Conservation (phyloP, 2,888 invertebrate genomes). For the Tachina grossa region DNA sequence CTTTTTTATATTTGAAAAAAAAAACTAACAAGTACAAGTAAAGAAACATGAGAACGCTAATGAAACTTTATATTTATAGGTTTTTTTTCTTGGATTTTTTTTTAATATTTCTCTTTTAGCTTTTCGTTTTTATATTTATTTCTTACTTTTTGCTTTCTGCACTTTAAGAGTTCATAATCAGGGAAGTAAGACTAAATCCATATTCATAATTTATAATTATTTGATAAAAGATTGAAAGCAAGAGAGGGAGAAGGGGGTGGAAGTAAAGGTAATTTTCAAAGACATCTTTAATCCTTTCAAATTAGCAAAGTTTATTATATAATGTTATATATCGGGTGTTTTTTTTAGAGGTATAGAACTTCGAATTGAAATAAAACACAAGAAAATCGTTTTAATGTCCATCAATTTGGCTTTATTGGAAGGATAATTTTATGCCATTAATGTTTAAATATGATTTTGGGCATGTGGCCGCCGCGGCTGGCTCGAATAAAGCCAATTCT, state of each 20-base stretch:
- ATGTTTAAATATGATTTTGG: no score
- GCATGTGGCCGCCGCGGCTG: no score
- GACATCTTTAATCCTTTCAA: not conserved
- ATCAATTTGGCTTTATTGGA: no score
- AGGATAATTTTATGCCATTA: no score
- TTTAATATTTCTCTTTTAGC: not conserved
- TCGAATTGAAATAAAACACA: no score
- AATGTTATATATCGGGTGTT: no score
- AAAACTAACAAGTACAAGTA: not conserved
- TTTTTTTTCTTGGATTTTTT: not conserved
- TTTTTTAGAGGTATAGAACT: no score
- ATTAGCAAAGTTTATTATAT: not conserved
- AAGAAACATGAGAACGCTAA: constrained; percentile 18
- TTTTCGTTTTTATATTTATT: not conserved
- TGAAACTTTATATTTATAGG: constrained; percentile 24
- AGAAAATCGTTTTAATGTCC: no score
- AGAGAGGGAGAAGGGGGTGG: not conserved
- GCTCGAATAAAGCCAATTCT: no score
- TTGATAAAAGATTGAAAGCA: not conserved
- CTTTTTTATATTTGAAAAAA: not conserved
- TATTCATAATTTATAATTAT: constrained; percentile 20
- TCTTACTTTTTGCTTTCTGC: not conserved
- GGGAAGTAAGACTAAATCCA: constrained; percentile 15
- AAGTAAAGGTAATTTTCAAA: not conserved
- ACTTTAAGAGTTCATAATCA: constrained; percentile 13